Evolutionary conservation across 2,888 invertebrate genomes (phyloP), one percentile per base, ranked within the genome.

Genomic region (Scelioninae gen. 2): DNA sequence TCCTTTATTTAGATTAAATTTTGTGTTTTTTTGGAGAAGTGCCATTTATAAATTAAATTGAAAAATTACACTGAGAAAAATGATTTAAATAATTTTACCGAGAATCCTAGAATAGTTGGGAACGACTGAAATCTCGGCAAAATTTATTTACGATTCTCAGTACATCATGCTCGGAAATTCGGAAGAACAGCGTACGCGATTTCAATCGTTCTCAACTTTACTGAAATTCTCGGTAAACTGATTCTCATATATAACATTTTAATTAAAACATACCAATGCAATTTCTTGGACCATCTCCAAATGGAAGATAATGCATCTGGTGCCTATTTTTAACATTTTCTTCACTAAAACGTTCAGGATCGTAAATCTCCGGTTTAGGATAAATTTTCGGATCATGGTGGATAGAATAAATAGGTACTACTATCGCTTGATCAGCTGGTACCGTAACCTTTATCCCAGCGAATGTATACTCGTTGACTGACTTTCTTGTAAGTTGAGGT

Each of bases 241-340:
- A n/a, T n/a, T n/a, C n/a, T 31, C 33, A 28, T 19, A 37, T 37
- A 22, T 31, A 6, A 37, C 2, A 28, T 33, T 6, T 39, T 39
- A 16, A 16, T 9, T 19, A 19, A 43, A n/a, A 19, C n/a, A 41
- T 79, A 83, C 83, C 84, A 18, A 85, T 82, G 33, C 84, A 85
- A 74, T 83, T 83, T 63, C 82, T 78, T 0, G 84, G 84, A 1
- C 85, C 85, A 69, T 81, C 78, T 2, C 84, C 85, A 58, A 85
- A 85, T 1, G 82, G 78, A 15, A 84, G 22, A 73, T 63, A 78
- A 4, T 53, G 9, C 81, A 82, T 82, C 2, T 76, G 79, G 46
- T 81, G 80, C 18, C 83, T 77, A 0, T 61, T 50, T 15, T 71
- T 74, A 1, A 74, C 13, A 2, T 58, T 76, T 6, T 81, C 81